A percentile compares a stretch with the other conserved stretches of the same genome.
Evolutionary conservation across 2,888 invertebrate species (phyloP).

Genomic region (Ditylenchus weischeri): DNA sequence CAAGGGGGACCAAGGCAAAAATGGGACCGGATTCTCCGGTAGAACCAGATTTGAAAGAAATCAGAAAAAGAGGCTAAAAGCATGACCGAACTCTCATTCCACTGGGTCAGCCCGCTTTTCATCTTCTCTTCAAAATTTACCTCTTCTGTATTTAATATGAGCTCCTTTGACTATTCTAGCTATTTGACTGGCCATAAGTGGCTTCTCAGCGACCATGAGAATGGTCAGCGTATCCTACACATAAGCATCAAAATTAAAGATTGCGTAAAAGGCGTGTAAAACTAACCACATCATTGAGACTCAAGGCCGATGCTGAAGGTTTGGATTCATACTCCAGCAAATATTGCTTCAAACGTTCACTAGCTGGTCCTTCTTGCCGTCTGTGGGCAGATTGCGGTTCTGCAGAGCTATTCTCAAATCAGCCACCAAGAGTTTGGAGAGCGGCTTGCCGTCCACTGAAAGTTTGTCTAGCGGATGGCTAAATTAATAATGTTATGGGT

Average conservation of each 20-base stretch:
- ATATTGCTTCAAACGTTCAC: constrained; percentile 10
- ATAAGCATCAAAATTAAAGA: neutral
- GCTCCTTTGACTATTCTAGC: constrained; percentile 81
- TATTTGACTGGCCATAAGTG: constrained; percentile 87
- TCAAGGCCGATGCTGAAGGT: neutral
- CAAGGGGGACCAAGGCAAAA: no score
- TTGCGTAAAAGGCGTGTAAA: neutral
- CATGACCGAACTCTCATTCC: no score
- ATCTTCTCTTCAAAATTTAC: constrained; percentile 34
- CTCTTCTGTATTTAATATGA: constrained; percentile 72
- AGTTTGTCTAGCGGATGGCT: constrained; percentile 4
- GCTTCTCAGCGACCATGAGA: constrained; percentile 93
- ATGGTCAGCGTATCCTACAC: constrained; percentile 42
- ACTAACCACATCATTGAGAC: neutral
- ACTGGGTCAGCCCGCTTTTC: neutral
- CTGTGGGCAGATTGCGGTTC: constrained; percentile 11
- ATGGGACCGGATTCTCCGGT: no score
- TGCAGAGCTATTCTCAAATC: constrained; percentile 13
- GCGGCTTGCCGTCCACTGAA: constrained; percentile 10
- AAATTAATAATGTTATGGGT: neutral
- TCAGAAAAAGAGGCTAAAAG: no score
- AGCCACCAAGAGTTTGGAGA: constrained; percentile 13
- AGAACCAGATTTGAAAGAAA: no score
- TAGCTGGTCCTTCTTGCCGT: constrained; percentile 17
- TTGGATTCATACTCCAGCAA: neutral